Percentiles rank a stretch among this genome's conserved stretches.
phyloP scores from a whole-genome alignment of 2,113 vertebrate genomes.

The Ammodytes marinus region DNA sequence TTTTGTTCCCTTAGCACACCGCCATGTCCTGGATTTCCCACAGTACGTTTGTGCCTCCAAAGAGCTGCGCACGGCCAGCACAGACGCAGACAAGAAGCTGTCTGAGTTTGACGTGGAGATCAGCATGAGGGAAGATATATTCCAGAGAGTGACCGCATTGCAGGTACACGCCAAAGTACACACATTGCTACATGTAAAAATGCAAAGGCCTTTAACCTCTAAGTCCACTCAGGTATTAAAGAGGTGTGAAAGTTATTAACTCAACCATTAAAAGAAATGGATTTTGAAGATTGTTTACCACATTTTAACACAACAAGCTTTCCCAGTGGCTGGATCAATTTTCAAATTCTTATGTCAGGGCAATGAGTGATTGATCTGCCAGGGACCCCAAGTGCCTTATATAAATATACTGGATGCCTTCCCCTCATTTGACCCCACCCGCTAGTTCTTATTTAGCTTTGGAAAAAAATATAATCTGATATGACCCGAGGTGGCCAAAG shows the following conservation, averaged over 20 bases:
- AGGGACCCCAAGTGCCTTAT: not conserved
- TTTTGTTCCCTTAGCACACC: slow-evolving; percentile 85
- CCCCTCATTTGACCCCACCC: not conserved
- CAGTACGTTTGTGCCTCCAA: slow-evolving; percentile 90
- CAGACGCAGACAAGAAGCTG: slow-evolving; percentile 94
- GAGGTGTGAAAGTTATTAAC: slow-evolving; percentile 12
- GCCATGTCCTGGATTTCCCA: slow-evolving; percentile 92
- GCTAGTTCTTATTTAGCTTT: slow-evolving; percentile 33
- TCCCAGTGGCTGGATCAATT: not conserved
- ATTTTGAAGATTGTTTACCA: slow-evolving; percentile 23
- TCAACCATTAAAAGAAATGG: not conserved
- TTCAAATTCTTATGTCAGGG: slow-evolving; percentile 19
- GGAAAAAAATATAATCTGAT: slow-evolving; percentile 40
- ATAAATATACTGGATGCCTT: not conserved
- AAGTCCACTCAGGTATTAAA: not conserved
- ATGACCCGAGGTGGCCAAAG: not conserved
- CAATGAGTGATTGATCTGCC: slow-evolving; percentile 7
- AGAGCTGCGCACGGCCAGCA: slow-evolving; percentile 92
- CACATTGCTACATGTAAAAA: not conserved
- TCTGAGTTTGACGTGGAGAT: slow-evolving; percentile 96
- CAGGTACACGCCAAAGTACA: slow-evolving; percentile 85
- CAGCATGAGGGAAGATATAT: slow-evolving; percentile 94
- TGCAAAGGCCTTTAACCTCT: not conserved
- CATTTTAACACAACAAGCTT: not conserved
- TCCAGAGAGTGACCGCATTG: slow-evolving; percentile 88